phyloP scores from a whole-genome alignment of 2,113 vertebrate species.

The Cyanoliseus patagonus region DNA sequence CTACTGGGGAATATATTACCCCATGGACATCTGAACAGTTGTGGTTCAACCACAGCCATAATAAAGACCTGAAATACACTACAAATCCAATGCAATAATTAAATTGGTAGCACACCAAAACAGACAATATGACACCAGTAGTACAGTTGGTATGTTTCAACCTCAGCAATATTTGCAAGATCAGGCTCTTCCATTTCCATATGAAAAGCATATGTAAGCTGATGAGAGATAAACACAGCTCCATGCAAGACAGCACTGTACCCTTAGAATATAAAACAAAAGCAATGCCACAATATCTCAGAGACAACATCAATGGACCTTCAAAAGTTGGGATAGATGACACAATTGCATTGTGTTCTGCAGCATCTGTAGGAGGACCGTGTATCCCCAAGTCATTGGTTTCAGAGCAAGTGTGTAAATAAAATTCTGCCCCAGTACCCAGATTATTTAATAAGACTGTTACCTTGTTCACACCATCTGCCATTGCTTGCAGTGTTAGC shows the following conservation, averaged over 20 bases:
- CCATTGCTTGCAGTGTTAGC: conserved; percentile 96
- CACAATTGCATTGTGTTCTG: background rate
- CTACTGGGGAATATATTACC: background rate
- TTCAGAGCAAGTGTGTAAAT: background rate
- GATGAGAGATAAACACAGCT: background rate
- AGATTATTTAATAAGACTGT: background rate
- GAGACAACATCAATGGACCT: background rate
- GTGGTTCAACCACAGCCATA: background rate
- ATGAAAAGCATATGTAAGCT: background rate
- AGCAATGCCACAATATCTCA: background rate
- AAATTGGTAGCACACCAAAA: background rate
- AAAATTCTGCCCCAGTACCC: background rate
- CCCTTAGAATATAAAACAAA: background rate
- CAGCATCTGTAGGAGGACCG: background rate
- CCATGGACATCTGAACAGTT: background rate
- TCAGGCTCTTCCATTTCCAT: background rate
- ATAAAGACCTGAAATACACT: background rate
- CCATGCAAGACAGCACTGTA: background rate
- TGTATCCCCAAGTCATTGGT: background rate
- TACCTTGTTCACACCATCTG: conserved; percentile 98
- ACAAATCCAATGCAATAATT: background rate
- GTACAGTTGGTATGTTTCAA: background rate
- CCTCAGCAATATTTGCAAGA: background rate
- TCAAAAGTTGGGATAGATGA: background rate
- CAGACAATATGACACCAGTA: background rate